Base-by-base conservation (phyloP, 2,797 vertebrate species). In the Acropternis orthonyx region DNA sequence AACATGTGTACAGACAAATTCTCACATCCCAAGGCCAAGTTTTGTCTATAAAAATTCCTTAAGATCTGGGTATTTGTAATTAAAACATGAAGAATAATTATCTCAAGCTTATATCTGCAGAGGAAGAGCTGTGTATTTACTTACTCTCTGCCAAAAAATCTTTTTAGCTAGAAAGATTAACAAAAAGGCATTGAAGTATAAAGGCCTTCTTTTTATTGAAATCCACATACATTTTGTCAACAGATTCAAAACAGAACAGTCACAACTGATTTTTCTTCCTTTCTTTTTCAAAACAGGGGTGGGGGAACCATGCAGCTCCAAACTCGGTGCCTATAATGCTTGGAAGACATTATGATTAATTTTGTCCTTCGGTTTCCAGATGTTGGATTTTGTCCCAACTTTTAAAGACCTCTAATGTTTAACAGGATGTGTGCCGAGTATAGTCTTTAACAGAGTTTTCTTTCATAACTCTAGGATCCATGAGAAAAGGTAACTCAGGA, bases 401-500 rank as follows among this genome's bases (percentile, higher is more conserved):
- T 82, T 82, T 95, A 96, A 95, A 97, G 85, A 96, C 96, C 81
- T 96, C 95, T 98, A 96, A 95, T 91, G 94, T 95, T 96, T 97
- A 96, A 97, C 96, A 97, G 97, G 95, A 96, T 96, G 91, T 93
- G 89, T 98, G 85, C 72, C 67, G 92, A 94, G 91, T 96, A 94
- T 88, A 96, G 93, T 39, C 95, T 95, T 85, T 97, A 97, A 97
- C 96, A 97, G 97, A 89, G 92, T 94, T 94, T 88, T 93, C 94
- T 97, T 94, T 97, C 92, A 96, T 88, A 96, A 97, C 97, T 85
- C 93, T 92, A 98, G 98, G 97, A 32, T 92, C 85, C 67, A 67
- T 88, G 80, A 95, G 92, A 68, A 90, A 92, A 96, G 80, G 88
- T 94, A 95, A 91, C 95, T 93, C 4, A 7, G 88, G 94, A 75